Evolutionary conservation across 1,140 invertebrate genomes (phyloP).

Genomic region (Andricus grossulariae): DNA sequence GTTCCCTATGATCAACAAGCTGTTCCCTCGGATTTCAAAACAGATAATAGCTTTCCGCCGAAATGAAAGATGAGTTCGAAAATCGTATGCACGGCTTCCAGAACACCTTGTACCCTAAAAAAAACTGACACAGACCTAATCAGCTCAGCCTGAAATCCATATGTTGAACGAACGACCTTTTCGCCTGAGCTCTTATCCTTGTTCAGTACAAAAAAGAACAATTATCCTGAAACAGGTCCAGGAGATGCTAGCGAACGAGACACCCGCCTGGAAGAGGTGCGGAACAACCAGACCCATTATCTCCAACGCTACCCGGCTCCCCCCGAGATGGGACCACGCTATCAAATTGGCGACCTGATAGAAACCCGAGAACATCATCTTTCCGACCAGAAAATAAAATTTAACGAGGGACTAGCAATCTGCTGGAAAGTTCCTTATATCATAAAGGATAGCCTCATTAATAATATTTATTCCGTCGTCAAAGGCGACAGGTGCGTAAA

Average conservation of each 20-base stretch:
- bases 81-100: background rate
- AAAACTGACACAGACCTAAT: background rate
- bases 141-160: background rate
- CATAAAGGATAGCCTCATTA: no score
- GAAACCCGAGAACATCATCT: no score
- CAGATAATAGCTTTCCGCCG: background rate
- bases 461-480: no score
- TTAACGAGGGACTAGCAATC: no score
- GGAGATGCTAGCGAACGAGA: conserved; percentile 15
- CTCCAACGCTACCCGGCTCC: no score
- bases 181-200: background rate
- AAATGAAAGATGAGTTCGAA: background rate
- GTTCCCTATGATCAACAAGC: background rate
- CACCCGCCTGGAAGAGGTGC: no score
- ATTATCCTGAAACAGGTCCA: background rate
- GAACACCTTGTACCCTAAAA: background rate
- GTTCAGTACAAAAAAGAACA: background rate
- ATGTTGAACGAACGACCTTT: background rate
- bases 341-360: no score
- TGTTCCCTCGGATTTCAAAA: background rate
- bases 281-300: background rate
- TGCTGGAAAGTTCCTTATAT: no score
- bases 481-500: no score
- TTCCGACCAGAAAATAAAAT: no score
- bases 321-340: no score